Evolutionary conservation across 2,797 vertebrate species (phyloP).

Genomic region (Ciconia nigra): DNA sequence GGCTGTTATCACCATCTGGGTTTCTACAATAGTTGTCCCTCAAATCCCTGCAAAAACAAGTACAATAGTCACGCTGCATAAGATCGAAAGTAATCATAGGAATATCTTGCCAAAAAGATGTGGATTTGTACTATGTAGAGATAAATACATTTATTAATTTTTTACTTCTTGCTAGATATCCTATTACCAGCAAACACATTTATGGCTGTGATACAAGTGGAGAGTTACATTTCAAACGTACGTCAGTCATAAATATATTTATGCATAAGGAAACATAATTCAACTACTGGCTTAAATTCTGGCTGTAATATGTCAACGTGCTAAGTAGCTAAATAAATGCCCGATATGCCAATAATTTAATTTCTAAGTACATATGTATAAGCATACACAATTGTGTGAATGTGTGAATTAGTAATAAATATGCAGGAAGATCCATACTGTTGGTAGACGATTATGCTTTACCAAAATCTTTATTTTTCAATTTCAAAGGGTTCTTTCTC

Average conservation of each 20-base stretch:
- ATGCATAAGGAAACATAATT: background rate
- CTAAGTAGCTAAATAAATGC: background rate
- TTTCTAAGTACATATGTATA: background rate
- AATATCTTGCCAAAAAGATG: background rate
- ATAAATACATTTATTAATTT: background rate
- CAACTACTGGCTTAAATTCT: background rate
- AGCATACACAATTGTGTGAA: background rate
- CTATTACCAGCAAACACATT: background rate
- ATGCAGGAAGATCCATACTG: background rate
- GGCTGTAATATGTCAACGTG: background rate
- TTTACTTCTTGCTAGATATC: background rate
- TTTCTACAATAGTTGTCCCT: constrained; percentile 91
- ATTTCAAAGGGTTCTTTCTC: background rate
- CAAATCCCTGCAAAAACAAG: constrained; percentile 79
- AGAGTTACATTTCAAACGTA: background rate
- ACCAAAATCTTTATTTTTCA: background rate
- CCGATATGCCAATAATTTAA: background rate
- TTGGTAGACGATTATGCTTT: background rate
- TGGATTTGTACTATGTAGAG: background rate
- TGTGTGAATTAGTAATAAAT: background rate
- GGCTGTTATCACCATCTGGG: constrained; percentile 84
- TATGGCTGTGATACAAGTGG: background rate
- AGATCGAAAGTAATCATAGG: background rate
- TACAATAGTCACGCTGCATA: background rate
- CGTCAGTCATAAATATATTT: background rate